Evolutionary conservation across 2,113 vertebrate genomes (phyloP), one percentile per base, ranked within the genome.

Genomic region (Rhodinocichla rosea): DNA sequence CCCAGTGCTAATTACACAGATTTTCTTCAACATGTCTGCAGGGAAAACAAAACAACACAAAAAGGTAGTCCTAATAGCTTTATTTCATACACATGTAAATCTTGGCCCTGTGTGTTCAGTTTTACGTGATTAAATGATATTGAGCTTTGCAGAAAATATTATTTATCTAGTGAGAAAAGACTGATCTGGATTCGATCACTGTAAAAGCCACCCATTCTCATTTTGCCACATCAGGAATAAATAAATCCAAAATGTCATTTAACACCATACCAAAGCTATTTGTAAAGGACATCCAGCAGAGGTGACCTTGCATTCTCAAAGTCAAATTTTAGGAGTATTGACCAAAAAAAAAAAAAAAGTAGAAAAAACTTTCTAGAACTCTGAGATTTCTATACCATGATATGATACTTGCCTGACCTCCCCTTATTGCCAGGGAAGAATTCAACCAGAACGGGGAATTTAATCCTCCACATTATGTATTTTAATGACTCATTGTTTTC

Each of bases 401-500:
- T 40, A 40, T 24, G 44, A 82, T 60, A 57, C 55, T 33, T 56
- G 62, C 49, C 52, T 95, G 87, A 62, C 82, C 90, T 95, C 45
- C 77, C 69, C 26, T 89, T 49, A 62, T 11, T 65, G 32, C 59
- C 74, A 91, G 70, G 70, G 65, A 95, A 67, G 19, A 50, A 69
- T 91, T 93, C 82, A 95, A 69, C 50, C 59, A 83, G 82, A 80
- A 91, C 2, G 74, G 27, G 44, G 50, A 93, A 65, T 83, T 82
- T 40, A 82, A 91, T 87, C 63, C 63, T 83, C 75, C 44, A 67
- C 39, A 87, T 70, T 52, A 47, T 77, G 35, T 80, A 91, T 88
- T 94, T 90, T 83, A 92, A 85, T 88, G 94, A 89, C 45, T 95
- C 93, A 80, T 39, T 95, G 75, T 94, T 83, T 74, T 80, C 70